Evolutionary conservation across 2,113 vertebrate genomes (phyloP), one percentile per base, ranked within the genome.

Genomic region (Chionomys nivalis): DNA sequence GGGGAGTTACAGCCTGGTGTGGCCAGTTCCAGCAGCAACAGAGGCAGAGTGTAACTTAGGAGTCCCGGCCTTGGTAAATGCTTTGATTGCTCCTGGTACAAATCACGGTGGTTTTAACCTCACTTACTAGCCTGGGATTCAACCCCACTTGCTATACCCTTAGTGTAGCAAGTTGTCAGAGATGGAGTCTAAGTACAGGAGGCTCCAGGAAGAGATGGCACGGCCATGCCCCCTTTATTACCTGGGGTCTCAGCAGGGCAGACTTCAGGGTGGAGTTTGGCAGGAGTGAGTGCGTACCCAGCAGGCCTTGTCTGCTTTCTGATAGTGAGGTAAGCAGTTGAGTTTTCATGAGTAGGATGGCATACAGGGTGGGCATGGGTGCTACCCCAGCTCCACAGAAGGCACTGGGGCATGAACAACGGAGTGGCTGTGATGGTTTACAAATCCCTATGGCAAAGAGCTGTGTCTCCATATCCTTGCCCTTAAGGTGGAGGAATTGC

Each of bases 351-450:
- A 78, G 39, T 6, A 65, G 58, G 13, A 16, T 66, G 39, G 5
- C 39, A 66, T 33, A 19, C 28, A 13, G 11, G 5, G 13, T 42
- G 58, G 19, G 14, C 13, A 6, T 66, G 63, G 49, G 33, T 36
- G 9, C 42, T 4, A 1, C 31, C 44, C 55, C 33, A 16, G 11
- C 75, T 58, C 63, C 65, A 17, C 81, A 61, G 70, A 83, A 82
- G 76, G 65, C 39, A 63, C 16, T 66, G 52, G 44, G 39, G n/a
- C 86, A 10, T 16, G 49, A 61, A 19, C 39, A 14, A 3, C 7
- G 16, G 1, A 49, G 44, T 10, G 7, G 4, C 21, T 0, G 2
- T 26, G 28, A 0, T 0, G 10, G 39, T 2, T 66, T 52, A 13
- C 23, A 31, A 65, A n/a, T 55, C 10, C 14, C 19, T 47, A 19